Conservation (phyloP, 2,888 invertebrate species). For the Thymelicus lineola region DNA sequence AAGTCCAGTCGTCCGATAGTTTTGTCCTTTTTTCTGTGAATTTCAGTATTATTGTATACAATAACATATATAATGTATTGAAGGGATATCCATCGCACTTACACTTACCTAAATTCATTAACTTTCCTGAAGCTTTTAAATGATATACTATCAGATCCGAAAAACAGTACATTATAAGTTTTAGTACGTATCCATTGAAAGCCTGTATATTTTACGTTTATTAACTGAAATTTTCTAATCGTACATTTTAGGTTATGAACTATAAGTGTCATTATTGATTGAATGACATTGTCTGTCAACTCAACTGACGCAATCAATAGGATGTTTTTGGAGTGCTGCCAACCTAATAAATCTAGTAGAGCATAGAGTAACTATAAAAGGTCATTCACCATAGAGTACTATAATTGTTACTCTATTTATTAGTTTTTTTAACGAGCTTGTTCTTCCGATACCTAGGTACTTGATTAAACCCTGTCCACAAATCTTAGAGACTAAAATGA, state of each 20-base stretch:
- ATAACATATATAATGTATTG: neutral
- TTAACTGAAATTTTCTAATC: conserved; percentile 51
- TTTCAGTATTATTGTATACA: conserved; percentile 6
- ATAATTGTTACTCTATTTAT: no score
- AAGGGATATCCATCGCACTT: conserved; percentile 1
- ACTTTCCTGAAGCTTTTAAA: conserved; percentile 89
- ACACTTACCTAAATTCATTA: conserved; percentile 87
- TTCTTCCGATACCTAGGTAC: no score
- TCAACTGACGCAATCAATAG: neutral
- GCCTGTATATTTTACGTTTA: conserved; percentile 53
- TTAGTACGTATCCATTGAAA: conserved; percentile 49
- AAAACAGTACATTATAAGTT: conserved; percentile 87
- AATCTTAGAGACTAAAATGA: no score
- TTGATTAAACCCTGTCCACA: no score
- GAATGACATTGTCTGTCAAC: neutral
- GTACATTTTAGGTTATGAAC: conserved; percentile 61
- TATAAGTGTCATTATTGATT: conserved; percentile 49
- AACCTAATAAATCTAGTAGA: neutral
- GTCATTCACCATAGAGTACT: no score
- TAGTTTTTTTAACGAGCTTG: no score
- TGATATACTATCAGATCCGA: conserved; percentile 94
- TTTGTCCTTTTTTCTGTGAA: conserved; percentile 80
- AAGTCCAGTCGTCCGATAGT: conserved; percentile 86
- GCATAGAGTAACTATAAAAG: no score
- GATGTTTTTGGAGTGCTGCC: conserved; percentile 15